Evolutionary conservation across 1,140 invertebrate genomes (phyloP).

Genomic region (Ptiloglossa arizonensis): DNA sequence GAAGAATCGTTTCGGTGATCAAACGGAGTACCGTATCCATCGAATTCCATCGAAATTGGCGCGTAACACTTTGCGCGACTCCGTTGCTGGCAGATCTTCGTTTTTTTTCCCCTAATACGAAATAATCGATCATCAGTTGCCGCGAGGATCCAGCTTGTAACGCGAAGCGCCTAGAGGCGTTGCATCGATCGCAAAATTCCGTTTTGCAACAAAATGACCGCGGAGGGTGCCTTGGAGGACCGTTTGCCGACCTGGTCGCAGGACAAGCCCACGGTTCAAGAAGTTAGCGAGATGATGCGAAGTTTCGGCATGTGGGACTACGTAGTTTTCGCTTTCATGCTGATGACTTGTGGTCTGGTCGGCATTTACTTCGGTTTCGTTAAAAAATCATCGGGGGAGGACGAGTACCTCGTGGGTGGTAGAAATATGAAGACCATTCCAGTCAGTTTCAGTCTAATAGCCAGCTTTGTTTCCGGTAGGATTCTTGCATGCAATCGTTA

Average conservation of each 20-base stretch:
- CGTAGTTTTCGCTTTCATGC: conserved; percentile 87
- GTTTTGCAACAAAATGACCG: conserved; percentile 72
- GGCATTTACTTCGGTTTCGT: conserved; percentile 91
- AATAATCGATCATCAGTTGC: not conserved
- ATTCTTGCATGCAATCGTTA: not conserved
- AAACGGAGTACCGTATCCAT: too few relatives aligned
- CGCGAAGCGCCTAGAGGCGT: conserved; percentile 22
- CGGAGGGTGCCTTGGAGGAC: conserved; percentile 43
- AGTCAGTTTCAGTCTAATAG: conserved; percentile 90
- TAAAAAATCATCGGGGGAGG: conserved; percentile 85
- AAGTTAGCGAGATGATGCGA: conserved; percentile 84
- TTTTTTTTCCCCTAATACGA: not conserved
- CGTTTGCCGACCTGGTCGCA: conserved; percentile 42
- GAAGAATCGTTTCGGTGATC: too few relatives aligned
- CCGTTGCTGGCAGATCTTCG: not conserved
- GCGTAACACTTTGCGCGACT: too few relatives aligned
- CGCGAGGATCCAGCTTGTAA: not conserved
- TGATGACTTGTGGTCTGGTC: conserved; percentile 87
- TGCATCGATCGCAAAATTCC: conserved; percentile 43
- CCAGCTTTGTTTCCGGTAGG: conserved; percentile 84
- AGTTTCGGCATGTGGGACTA: conserved; percentile 88
- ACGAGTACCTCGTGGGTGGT: conserved; percentile 92
- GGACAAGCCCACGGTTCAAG: conserved; percentile 81
- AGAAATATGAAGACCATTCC: conserved; percentile 91
- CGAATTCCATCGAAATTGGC: too few relatives aligned